Conservation (phyloP, 64 coral and sea anemone genomes). For the Exaiptasia diaphana region DNA sequence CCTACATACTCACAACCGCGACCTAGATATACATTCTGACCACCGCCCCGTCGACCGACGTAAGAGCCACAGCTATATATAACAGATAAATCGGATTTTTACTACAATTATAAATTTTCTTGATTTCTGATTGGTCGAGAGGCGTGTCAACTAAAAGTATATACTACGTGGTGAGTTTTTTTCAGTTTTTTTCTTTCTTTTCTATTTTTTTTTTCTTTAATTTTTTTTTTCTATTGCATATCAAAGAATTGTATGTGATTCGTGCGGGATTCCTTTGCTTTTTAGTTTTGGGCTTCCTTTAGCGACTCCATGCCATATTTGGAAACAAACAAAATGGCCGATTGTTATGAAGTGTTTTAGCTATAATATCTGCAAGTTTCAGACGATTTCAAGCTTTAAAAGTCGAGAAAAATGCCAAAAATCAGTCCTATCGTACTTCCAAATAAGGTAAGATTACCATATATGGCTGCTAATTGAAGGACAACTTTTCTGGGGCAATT, state of each 20-base stretch:
- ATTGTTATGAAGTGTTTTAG: too few species aligned
- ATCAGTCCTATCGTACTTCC: too few species aligned
- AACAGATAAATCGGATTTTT: neutral
- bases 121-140: too few species aligned
- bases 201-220: neutral
- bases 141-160: neutral
- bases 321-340: too few species aligned
- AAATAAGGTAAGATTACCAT: too few species aligned
- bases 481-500: neutral
- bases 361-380: too few species aligned
- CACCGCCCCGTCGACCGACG: slow-evolving; percentile 58
- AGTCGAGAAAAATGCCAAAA: too few species aligned
- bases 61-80: slow-evolving; percentile 61
- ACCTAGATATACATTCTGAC: slow-evolving; percentile 60
- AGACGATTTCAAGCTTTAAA: too few species aligned
- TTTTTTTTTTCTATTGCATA: neutral
- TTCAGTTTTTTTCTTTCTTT: neutral
- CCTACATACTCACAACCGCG: slow-evolving; percentile 69
- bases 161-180: neutral
- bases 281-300: too few species aligned
- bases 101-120: neutral
- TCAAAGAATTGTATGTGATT: neutral
- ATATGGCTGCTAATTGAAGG: too few species aligned
- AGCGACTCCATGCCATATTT: too few species aligned
- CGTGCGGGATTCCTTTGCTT: neutral